Evolutionary conservation across 2,797 vertebrate species (phyloP), one percentile per base, ranked within the genome.

Genomic region (Vireo griseus): DNA sequence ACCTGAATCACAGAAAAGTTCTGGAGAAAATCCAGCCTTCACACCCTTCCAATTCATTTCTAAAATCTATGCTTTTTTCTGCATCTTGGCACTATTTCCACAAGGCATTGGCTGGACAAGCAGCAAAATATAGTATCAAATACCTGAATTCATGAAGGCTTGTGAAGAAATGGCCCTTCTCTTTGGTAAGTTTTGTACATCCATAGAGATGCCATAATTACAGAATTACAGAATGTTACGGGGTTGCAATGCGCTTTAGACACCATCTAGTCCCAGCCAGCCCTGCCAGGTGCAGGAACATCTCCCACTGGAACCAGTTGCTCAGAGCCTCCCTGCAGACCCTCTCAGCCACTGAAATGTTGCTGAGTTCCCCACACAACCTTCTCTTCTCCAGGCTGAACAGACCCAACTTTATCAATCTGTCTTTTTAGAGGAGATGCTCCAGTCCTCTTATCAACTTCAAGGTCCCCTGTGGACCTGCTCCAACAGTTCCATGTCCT

Each of bases 231-330:
- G 44, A 51, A n/a, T 3, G 11, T 0, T 55, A 45, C 24, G 10
- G n/a, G 13, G 2, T 21, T 62, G 42, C 37, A 55, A 50, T 4
- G 16, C 11, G 29, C 7, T 55, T 54, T 28, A n/a, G 24, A n/a
- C 45, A 55, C 24, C 22, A 20, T 5, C 12, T 10, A 20, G 19
- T 44, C 42, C 35, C 18, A 37, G 0, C 10, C 13, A 0, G 0
- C 29, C 26, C 19, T 39, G n/a, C 8, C 55, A 55, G 0, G 0
- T 55, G 35, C n/a, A 15, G 24, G 28, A 28, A 42, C 24, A 57
- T 20, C 57, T 76, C 17, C 44, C 37, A 37, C 57, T 6, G 17
- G 44, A 51, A 10, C 11, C 44, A 10, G 5, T 4, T 50, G 11
- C 42, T 50, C 78, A 62, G 20, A 29, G 5, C 28, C 52, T 28